Base-by-base conservation (phyloP, 1,140 invertebrate species). In the Bombus consobrinus region DNA sequence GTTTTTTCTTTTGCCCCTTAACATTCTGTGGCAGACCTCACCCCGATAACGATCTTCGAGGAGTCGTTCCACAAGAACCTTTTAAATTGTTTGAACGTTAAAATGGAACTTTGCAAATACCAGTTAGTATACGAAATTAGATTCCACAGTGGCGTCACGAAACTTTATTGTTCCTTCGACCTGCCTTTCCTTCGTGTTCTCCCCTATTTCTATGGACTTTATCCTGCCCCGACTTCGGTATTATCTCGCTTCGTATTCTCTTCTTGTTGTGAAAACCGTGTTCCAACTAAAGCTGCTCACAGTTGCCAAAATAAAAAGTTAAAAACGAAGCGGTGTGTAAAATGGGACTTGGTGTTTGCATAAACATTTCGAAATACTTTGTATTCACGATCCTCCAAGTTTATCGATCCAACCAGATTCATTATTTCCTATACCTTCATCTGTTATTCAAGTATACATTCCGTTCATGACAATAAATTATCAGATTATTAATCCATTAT, bases 121-220 rank as follows among this genome's bases (percentile, higher is more conserved):
- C 66, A 79, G 64, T 84, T 84, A 71, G 75, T 84, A 79, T 69
- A 71, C 64, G 82, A 84, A 84, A 84, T 84, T 84, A 79, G 66
- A 84, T 84, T 84, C 75, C 47, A 47, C 75, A 12, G 75, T 57
- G 57, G 25, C 82, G 75, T 59, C 66, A 37, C 75, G 66, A 59
- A 69, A 71, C 66, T 84, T 79, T 84, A 84, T 78, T 71, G 66
- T 85, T 85, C 59, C 77, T 73, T 73, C 68, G 57, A 25, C 71
- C 47, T 72, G 59, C 39, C 69, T 85, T 72, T 85, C 57, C 77
- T 47, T 73, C 28, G 74, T n/a, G 37, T 78, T 83, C 57, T 57
- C 73, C 8, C 37, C 47, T 57, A 28, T 79, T 84, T 84, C 82
- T 57, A 77, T 71, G 53, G 75, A 79, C 47, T 78, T 71, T 79